phyloP scores from a whole-genome alignment of 2,888 invertebrate species.

The Pterobdella sp. region DNA sequence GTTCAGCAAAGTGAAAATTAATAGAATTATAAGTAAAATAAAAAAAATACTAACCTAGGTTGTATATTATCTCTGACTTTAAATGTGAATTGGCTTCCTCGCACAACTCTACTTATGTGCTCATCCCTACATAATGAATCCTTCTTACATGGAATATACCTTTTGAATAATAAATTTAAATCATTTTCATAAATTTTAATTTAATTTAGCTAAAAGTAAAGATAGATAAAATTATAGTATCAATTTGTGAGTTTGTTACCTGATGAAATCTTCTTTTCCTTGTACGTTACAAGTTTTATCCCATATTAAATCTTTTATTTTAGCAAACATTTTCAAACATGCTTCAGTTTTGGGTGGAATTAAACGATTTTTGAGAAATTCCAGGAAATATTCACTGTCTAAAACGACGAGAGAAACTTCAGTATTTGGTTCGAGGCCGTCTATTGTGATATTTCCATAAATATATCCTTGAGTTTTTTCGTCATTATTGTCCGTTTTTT shows the following conservation, averaged over 20 bases:
- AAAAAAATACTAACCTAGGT: too few species aligned
- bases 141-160: conserved; percentile 74
- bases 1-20: too few species aligned
- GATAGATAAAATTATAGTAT: neutral
- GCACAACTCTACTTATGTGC: conserved; percentile 67
- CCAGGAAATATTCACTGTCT: conserved; percentile 76
- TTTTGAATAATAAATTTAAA: conserved; percentile 38
- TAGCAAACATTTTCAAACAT: conserved; percentile 77
- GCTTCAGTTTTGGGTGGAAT: conserved; percentile 54
- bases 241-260: neutral
- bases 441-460: conserved; percentile 83
- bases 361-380: conserved; percentile 75
- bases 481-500: conserved; percentile 76
- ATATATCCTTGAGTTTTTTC: conserved; percentile 85
- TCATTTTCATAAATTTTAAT: neutral
- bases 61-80: conserved; percentile 78
- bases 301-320: conserved; percentile 72
- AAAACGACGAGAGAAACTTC: conserved; percentile 79
- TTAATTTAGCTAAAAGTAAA: too few species aligned
- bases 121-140: conserved; percentile 75
- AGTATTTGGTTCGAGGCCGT: conserved; percentile 39
- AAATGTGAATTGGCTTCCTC: conserved; percentile 85
- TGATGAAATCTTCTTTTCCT: conserved; percentile 66
- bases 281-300: conserved; percentile 71
- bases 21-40: too few species aligned